These are phyloP conservation scores for Amia ocellicauda DNA, from an alignment of 2,113 vertebrate genomes.

Conservation along the genomic window DNA sequence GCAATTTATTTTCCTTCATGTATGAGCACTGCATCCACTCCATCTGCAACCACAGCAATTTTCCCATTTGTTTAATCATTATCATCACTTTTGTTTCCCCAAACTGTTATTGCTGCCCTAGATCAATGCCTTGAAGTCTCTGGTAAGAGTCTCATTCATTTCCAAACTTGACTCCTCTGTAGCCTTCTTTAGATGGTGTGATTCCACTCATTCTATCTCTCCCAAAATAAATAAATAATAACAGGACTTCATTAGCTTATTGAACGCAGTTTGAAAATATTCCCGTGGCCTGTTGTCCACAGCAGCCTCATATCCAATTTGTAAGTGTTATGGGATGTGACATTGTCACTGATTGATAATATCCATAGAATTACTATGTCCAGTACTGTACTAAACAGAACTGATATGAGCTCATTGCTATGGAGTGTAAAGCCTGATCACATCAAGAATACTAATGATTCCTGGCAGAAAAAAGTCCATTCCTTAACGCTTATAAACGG, in stretches of 20 bases:
- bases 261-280: too few relatives aligned
- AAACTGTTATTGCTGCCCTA: conserved; percentile 43
- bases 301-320: conserved; percentile 5
- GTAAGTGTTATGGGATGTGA: conserved; percentile 6
- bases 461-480: background rate
- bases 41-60: background rate
- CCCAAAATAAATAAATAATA: too few relatives aligned
- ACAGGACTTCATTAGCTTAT: too few relatives aligned
- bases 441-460: conserved; percentile 3
- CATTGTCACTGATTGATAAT: conserved; percentile 1
- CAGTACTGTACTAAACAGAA: background rate
- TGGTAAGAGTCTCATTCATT: conserved; percentile 49
- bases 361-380: conserved; percentile 11
- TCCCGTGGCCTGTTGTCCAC: background rate
- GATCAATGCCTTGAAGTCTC: conserved; percentile 56
- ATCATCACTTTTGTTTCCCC: conserved; percentile 32
- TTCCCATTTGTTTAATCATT: background rate
- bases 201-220: too few relatives aligned
- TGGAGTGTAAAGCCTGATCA: background rate
- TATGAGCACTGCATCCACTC: background rate
- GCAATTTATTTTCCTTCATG: too few relatives aligned
- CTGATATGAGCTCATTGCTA: conserved; percentile 1
- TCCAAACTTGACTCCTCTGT: too few relatives aligned
- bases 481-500: background rate
- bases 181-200: too few relatives aligned